These are phyloP conservation scores for Schizopygopsis malacanthus DNA, from an alignment of 2,797 vertebrate species.

Conservation along the genomic window DNA sequence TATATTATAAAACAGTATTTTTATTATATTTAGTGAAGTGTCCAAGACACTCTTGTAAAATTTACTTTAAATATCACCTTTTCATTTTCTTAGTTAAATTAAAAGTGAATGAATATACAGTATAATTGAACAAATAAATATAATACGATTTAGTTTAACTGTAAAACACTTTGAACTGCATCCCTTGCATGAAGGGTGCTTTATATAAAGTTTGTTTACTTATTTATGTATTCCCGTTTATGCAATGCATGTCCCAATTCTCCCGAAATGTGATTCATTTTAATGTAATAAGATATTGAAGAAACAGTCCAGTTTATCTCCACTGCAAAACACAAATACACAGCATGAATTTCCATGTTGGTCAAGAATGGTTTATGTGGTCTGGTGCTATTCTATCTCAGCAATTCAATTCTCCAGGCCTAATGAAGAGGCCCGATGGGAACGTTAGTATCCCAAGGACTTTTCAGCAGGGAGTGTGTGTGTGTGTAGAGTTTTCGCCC, in stretches of 20 bases:
- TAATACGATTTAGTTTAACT: background rate
- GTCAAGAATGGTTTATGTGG: background rate
- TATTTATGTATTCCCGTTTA: background rate
- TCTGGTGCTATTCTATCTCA: conserved; percentile 48
- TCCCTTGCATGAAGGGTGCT: background rate
- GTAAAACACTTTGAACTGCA: background rate
- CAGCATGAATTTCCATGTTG: conserved; percentile 1
- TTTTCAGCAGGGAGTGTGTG: conserved; percentile 40
- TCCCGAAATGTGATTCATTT: background rate
- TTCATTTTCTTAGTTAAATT: background rate
- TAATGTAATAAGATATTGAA: background rate
- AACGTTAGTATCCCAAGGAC: background rate
- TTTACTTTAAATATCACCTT: background rate
- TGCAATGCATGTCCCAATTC: background rate
- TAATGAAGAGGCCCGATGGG: conserved; percentile 17
- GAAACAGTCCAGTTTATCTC: background rate
- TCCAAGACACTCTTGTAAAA: background rate
- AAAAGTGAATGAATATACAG: background rate
- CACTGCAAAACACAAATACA: background rate
- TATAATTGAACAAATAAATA: background rate
- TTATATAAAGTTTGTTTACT: background rate
- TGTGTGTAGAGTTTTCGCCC: conserved; percentile 5
- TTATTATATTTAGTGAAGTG: background rate
- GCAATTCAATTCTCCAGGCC: background rate
- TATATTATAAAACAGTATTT: background rate